Evolutionary conservation across 2,888 invertebrate genomes (phyloP).

Genomic region (Incurvaria masculella): DNA sequence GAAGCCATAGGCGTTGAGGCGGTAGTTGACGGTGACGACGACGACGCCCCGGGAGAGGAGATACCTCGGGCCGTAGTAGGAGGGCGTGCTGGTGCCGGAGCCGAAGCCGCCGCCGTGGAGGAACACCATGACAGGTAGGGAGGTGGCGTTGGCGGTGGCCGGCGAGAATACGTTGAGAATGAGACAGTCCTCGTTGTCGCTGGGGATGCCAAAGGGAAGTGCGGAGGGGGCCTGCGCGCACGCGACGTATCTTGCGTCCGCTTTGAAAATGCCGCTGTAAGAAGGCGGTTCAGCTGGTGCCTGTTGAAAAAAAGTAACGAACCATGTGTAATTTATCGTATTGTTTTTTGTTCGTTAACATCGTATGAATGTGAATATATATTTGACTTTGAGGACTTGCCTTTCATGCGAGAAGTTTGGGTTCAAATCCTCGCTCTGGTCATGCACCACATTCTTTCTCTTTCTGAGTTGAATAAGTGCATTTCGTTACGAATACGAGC

Average conservation of each 20-base stretch:
- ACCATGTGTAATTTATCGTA: no score
- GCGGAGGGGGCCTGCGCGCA: slow-evolving; percentile 42
- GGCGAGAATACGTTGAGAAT: slow-evolving; percentile 44
- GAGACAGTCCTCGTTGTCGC: slow-evolving; percentile 47
- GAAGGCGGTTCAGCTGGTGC: slow-evolving; percentile 33
- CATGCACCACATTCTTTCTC: no score
- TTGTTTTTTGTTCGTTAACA: no score
- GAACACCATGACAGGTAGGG: slow-evolving; percentile 42
- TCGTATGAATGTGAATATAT: no score
- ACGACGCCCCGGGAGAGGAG: slow-evolving; percentile 39
- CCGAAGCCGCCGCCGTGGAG: slow-evolving; percentile 53
- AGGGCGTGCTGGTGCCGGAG: slow-evolving; percentile 38
- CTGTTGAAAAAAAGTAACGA: no score
- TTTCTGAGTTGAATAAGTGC: no score
- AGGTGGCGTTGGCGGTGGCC: slow-evolving; percentile 21
- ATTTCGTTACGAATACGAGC: no score
- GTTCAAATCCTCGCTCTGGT: no score
- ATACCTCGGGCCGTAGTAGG: slow-evolving; percentile 45
- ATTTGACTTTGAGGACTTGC: no score
- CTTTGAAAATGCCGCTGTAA: slow-evolving; percentile 33
- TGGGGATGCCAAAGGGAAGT: slow-evolving; percentile 36
- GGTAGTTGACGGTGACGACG: slow-evolving; percentile 49
- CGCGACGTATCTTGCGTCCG: slow-evolving; percentile 32
- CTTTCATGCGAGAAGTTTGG: no score
- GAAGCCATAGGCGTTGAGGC: slow-evolving; percentile 47